Evolutionary conservation across 1,140 invertebrate genomes (phyloP).

Genomic region (Pogonus chalceus): DNA sequence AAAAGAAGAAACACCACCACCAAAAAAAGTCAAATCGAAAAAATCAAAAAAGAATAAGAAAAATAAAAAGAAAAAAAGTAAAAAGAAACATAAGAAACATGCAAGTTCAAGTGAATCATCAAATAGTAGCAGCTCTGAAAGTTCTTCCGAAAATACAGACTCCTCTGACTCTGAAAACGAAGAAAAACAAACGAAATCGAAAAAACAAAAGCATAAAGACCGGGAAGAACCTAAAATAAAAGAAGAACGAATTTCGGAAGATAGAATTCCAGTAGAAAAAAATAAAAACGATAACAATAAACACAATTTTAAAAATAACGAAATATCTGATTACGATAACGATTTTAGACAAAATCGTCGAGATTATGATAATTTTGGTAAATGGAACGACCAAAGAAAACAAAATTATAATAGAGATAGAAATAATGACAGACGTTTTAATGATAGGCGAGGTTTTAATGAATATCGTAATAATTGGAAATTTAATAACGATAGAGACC

Average conservation of each 20-base stretch:
- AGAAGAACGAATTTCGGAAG: too few relatives aligned
- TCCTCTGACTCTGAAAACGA: neutral
- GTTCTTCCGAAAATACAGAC: neutral
- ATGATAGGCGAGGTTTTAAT: neutral
- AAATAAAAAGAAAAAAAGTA: constrained; percentile 36
- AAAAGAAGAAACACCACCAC: constrained; percentile 12
- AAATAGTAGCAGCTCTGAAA: neutral
- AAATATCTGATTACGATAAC: too few relatives aligned
- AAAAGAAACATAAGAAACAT: constrained; percentile 34
- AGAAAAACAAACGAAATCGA: neutral
- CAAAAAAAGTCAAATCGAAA: constrained; percentile 12
- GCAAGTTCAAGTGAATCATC: constrained; percentile 20
- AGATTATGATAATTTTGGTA: too few relatives aligned
- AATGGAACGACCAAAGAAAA: too few relatives aligned
- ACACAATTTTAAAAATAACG: too few relatives aligned
- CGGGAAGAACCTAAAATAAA: too few relatives aligned
- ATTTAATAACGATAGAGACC: neutral
- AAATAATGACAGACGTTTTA: neutral
- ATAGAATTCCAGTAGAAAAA: too few relatives aligned
- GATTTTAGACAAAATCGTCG: too few relatives aligned
- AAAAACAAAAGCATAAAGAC: neutral
- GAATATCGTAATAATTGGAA: neutral
- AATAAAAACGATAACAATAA: too few relatives aligned
- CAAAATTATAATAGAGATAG: neutral
- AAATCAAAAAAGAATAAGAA: constrained; percentile 31